Evolutionary conservation across 2,888 invertebrate genomes (phyloP), one percentile per base, ranked within the genome.

Genomic region (Lepas anatifera): DNA sequence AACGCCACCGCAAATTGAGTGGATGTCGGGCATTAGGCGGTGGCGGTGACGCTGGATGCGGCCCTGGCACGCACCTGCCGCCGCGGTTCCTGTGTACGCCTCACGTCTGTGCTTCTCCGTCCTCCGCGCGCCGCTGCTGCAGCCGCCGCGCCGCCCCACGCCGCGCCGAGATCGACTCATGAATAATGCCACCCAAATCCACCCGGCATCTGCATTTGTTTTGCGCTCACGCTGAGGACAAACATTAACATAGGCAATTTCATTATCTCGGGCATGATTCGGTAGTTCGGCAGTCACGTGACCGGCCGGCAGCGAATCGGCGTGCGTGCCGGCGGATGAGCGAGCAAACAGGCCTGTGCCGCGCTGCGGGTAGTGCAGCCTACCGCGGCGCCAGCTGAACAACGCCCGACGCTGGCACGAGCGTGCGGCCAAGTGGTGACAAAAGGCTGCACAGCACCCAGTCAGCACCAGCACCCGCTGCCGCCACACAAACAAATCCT

Each of bases 201-300:
- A 25, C 32, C 13, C 58, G 32, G 32, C 58, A 58, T 58, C 58
- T 58, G 58, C 58, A 58, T 58, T 58, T 58, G 58, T 58, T 58
- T 58, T 58, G 58, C 10, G 35, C 58, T 58, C 58, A 58, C 58
- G 58, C 58, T 58, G 58, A 35, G 58, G 58, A 58, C 58, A 58
- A 58, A 58, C 58, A 58, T 58, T 58, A 58, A 58, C 58, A 58
- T 35, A 35, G 58, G 58, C 58, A 35, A 35, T 58, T 58, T 58
- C 58, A 58, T 58, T 58, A 58, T 58, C 58, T 58, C 58, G 58
- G 22, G 58, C 58, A 58, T 58, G 58, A 58, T 58, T 58, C 58
- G 58, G 58, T 35, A 35, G 10, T 32, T 22, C 32, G 35, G 2
- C 58, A 35, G 58, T 29, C 58, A 58, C 58, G 58, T 58, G 58